Evolutionary conservation across 2,797 vertebrate species (phyloP).

Genomic region (Enteromius fasciolatus): DNA sequence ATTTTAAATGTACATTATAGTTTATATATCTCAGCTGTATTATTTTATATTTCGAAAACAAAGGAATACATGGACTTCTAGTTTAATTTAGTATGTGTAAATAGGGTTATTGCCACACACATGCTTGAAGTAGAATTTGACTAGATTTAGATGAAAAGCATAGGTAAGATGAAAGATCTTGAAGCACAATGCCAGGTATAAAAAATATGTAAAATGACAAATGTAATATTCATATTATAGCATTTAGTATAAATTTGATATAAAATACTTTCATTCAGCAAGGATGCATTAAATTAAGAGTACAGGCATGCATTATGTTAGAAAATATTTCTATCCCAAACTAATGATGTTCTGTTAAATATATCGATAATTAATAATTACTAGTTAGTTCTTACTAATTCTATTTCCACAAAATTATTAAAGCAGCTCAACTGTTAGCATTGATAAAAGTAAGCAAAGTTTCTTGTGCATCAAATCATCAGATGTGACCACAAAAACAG

Average conservation of each 20-base stretch:
- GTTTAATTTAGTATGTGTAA: too few species aligned
- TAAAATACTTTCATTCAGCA: neutral
- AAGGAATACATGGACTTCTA: slow-evolving; percentile 2
- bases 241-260: too few species aligned
- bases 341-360: too few species aligned
- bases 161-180: neutral
- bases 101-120: too few species aligned
- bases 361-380: neutral
- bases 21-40: neutral
- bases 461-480: neutral
- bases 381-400: too few species aligned
- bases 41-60: neutral
- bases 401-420: neutral
- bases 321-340: neutral
- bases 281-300: neutral
- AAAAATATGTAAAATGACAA: neutral
- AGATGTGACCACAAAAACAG: too few species aligned
- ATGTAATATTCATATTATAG: too few species aligned
- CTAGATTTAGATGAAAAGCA: neutral
- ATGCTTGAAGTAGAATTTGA: too few species aligned
- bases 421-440: neutral
- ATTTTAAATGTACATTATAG: neutral
- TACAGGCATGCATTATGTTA: neutral
- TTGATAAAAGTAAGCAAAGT: neutral
- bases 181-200: neutral